Evolutionary conservation across 2,888 invertebrate species (phyloP).

Genomic region (Drosophila heteroneura): DNA sequence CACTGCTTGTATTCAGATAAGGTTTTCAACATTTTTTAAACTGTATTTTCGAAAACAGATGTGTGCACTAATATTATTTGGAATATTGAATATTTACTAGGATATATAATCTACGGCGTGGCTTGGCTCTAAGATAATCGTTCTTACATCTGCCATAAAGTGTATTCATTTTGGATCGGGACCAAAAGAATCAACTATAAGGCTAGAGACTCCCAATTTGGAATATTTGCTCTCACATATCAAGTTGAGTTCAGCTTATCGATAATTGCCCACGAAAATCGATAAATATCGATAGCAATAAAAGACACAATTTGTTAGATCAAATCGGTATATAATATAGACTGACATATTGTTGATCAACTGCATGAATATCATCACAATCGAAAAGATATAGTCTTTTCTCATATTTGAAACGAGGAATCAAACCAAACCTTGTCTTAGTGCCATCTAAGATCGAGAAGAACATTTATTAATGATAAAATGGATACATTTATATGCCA

Average conservation of each 20-base stretch:
- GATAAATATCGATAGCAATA: not conserved
- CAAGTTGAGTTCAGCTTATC: not conserved
- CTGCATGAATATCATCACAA: not conserved
- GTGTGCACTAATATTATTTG: no score
- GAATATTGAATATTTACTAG: no score
- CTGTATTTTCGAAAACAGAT: no score
- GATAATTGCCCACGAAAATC: not conserved
- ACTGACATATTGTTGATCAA: no score
- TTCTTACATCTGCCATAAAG: not conserved
- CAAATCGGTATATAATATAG: not conserved
- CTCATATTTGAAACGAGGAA: not conserved
- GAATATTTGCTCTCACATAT: not conserved
- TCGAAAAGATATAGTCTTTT: not conserved
- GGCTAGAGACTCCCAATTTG: not conserved
- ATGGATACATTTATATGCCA: not conserved
- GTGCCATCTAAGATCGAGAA: not conserved
- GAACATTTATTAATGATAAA: not conserved
- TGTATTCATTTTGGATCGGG: no score
- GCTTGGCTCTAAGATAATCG: no score
- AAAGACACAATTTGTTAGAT: not conserved
- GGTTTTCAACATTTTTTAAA: no score
- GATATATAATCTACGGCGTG: no score
- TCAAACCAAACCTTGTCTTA: not conserved
- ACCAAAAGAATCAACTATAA: not conserved
- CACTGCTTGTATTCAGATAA: no score